Percentiles rank a stretch among this genome's conserved stretches.
Evolutionary conservation across 2,888 invertebrate species (phyloP).

Genomic region (Lottia gigantea): DNA sequence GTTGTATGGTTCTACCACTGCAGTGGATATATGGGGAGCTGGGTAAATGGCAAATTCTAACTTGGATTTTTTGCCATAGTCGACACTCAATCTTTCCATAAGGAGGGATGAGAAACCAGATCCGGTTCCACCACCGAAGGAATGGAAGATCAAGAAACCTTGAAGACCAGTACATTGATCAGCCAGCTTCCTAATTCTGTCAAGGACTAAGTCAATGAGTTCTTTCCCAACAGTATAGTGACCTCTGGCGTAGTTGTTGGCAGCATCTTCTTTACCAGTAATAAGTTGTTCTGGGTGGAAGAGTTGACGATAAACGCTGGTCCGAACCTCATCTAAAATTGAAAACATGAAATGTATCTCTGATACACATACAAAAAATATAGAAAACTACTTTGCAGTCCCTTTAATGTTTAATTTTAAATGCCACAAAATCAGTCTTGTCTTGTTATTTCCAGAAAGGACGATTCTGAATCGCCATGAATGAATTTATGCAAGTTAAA

Average conservation of each 20-base stretch:
- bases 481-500: too few relatives aligned
- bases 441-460: too few relatives aligned
- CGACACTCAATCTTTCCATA: slow-evolving; percentile 9
- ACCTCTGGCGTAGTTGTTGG: slow-evolving; percentile 7
- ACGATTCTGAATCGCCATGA: too few relatives aligned
- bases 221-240: neutral
- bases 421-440: too few relatives aligned
- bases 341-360: too few relatives aligned
- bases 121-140: slow-evolving; percentile 1
- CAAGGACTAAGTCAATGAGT: neutral
- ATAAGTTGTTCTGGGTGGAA: slow-evolving; percentile 5
- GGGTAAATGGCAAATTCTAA: slow-evolving; percentile 1
- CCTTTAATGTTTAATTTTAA: too few relatives aligned
- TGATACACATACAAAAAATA: too few relatives aligned
- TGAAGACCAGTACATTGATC: slow-evolving; percentile 6
- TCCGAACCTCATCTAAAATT: neutral
- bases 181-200: neutral
- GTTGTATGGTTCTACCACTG: slow-evolving; percentile 1
- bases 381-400: too few relatives aligned
- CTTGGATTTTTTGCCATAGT: neutral
- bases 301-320: neutral
- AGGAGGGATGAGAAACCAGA: neutral
- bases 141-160: slow-evolving; percentile 2
- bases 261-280: slow-evolving; percentile 8
- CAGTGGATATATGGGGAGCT: slow-evolving; percentile 1